phyloP scores from a whole-genome alignment of 2,113 vertebrate genomes.

The Phyllostomus hastatus region DNA sequence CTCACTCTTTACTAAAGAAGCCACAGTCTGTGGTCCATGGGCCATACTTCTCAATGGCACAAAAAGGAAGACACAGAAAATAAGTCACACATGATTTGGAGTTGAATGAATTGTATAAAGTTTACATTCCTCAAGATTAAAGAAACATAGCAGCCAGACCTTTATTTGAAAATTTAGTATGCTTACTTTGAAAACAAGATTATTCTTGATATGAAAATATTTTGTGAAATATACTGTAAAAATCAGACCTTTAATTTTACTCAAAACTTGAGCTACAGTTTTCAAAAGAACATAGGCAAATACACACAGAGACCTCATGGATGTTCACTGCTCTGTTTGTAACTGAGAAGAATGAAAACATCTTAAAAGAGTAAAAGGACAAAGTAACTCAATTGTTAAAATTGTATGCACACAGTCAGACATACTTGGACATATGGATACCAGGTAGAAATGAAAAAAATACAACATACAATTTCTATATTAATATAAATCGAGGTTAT shows the following conservation, averaged over 20 bases:
- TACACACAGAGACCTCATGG: background rate
- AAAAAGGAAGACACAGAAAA: background rate
- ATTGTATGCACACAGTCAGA: too few species aligned
- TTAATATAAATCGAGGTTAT: background rate
- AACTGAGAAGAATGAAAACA: too few species aligned
- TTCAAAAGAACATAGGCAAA: background rate
- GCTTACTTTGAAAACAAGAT: background rate
- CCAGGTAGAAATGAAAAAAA: too few species aligned
- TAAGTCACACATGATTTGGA: too few species aligned
- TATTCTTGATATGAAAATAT: background rate
- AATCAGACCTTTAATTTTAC: background rate
- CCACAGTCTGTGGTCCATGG: background rate
- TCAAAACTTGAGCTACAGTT: background rate
- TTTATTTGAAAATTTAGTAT: background rate
- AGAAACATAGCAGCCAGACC: too few species aligned
- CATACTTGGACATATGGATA: too few species aligned
- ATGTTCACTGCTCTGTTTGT: background rate
- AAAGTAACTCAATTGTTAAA: too few species aligned
- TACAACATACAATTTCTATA: too few species aligned
- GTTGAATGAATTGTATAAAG: too few species aligned
- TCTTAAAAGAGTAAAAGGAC: too few species aligned
- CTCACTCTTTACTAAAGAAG: background rate
- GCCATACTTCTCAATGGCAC: background rate
- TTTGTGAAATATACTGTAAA: background rate
- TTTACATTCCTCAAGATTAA: too few species aligned